A percentile compares a stretch with the other conserved stretches of the same genome.
Evolutionary conservation across 2,113 vertebrate genomes (phyloP).

Genomic region (Rhynchopsitta pachyrhyncha): DNA sequence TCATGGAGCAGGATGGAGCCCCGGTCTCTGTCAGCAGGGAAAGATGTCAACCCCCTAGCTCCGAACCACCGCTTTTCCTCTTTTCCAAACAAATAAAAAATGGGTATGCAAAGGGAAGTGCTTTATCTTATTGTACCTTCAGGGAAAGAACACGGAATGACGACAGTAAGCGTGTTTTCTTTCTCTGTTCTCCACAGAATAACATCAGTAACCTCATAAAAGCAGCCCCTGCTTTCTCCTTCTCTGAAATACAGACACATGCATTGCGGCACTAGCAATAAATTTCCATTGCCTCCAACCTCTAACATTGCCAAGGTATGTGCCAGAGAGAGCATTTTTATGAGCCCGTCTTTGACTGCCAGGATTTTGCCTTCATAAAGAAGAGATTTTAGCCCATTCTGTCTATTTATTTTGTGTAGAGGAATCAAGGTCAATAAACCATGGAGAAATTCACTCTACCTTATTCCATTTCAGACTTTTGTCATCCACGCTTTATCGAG

Average conservation of each 20-base stretch:
- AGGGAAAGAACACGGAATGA: conserved; percentile 23
- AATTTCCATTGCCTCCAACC: conserved; percentile 58
- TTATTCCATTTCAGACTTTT: conserved; percentile 75
- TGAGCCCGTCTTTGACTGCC: conserved; percentile 70
- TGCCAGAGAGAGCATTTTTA: conserved; percentile 74
- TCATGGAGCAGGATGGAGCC: conserved; percentile 32
- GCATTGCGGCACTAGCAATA: conserved; percentile 52
- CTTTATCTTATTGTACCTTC: conserved; percentile 54
- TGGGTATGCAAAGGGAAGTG: background rate
- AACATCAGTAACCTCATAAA: conserved; percentile 61
- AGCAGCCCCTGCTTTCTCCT: conserved; percentile 51
- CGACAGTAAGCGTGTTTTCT: conserved; percentile 26
- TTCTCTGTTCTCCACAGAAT: conserved; percentile 39
- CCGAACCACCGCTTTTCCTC: background rate
- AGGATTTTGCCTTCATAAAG: conserved; percentile 76
- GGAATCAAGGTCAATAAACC: conserved; percentile 80
- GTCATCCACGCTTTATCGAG: conserved; percentile 78
- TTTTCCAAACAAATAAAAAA: conserved; percentile 59
- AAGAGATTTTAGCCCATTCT: conserved; percentile 76
- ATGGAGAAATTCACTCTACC: conserved; percentile 76
- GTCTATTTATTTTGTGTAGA: conserved; percentile 80
- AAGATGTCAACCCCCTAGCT: conserved; percentile 23
- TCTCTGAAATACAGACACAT: conserved; percentile 48
- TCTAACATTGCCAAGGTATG: conserved; percentile 48
- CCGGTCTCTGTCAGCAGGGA: conserved; percentile 16